Conservation (phyloP, 23 tunicate species). For the Trididemnum nubilum region DNA sequence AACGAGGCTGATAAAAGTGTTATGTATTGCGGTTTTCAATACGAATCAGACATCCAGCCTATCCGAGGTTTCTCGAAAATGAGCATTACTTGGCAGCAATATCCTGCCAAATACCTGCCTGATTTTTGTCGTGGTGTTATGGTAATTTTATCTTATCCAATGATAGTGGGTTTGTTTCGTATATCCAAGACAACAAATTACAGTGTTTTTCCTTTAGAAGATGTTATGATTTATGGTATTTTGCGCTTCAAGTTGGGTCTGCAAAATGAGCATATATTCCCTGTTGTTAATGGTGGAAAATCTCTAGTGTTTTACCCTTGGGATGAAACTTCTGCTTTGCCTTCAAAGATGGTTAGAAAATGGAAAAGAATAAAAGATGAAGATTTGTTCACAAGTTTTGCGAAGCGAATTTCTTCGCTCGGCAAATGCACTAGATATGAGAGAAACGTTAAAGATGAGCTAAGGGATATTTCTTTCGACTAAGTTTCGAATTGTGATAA, state of each 20-base stretch:
- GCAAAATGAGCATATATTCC: not conserved
- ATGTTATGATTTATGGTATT: constrained; percentile 71
- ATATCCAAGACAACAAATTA: constrained; percentile 47
- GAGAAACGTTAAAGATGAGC: no score
- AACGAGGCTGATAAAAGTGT: not conserved
- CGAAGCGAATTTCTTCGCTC: no score
- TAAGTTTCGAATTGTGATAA: no score
- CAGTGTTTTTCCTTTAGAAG: constrained; percentile 59
- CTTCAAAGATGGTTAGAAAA: constrained; percentile 52
- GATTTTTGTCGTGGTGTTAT: constrained; percentile 77
- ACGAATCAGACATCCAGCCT: constrained; percentile 41
- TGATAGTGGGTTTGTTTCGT: constrained; percentile 35
- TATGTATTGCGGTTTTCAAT: constrained; percentile 73
- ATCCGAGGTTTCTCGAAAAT: constrained; percentile 40
- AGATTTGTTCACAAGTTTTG: no score
- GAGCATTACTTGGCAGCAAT: constrained; percentile 35
- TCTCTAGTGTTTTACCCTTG: constrained; percentile 76
- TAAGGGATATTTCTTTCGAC: no score
- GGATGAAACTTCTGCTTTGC: constrained; percentile 39
- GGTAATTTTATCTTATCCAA: constrained; percentile 49
- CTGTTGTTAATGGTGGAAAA: constrained; percentile 44
- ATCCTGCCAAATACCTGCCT: constrained; percentile 49
- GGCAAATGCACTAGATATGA: no score
- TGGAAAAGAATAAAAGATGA: constrained; percentile 54
- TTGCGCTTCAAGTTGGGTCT: constrained; percentile 48